Evolutionary conservation across 37 sponge, comb jelly and placozoan species (phyloP), one percentile per base, ranked within the genome.

Genomic region (Ephydatia muelleri): DNA sequence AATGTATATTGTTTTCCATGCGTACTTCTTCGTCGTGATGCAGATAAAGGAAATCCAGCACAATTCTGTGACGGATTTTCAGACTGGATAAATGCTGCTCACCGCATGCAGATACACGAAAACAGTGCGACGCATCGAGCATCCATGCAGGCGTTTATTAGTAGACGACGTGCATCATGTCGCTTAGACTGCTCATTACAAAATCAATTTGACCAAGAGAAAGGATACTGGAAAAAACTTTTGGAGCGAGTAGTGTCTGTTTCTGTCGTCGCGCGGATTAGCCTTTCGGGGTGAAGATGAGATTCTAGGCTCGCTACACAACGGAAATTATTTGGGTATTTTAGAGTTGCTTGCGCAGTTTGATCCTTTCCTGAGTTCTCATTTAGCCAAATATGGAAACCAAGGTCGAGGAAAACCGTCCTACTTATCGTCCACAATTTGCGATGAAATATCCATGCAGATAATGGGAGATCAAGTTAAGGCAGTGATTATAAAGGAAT

Each of bases 271-370:
- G 70, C 68, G 82, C 68, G 82, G 38, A 22, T 81, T 81, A 68
- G 82, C 69, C 35, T 81, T 81, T 67, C 82, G 70, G 30, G 82
- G 82, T 31, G 32, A 38, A 68, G 70, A 67, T 81, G 82, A 81
- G 82, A 67, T 68, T 25, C 36, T 81, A 23, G 82, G 82, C 66
- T 81, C 68, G 66, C 69, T 30, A 69, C 28, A 67, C 68, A 81
- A 81, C 38, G 82, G 82, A 28, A 81, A 81, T 6, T 69, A 81
- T 32, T 81, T 81, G 33, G 82, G 82, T 81, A 67, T 81, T 67
- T 68, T 81, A 67, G 69, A 81, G 70, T 67, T 81, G 82, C 37
- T 81, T 65, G 70, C 31, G 19, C 35, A 81, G 66, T 81, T 81
- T 34, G 82, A 81, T 67, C 82, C 82, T 67, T 69, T 68, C 32